Base-by-base conservation (phyloP, 2,888 invertebrate species). In the Cosmia pyralina region DNA sequence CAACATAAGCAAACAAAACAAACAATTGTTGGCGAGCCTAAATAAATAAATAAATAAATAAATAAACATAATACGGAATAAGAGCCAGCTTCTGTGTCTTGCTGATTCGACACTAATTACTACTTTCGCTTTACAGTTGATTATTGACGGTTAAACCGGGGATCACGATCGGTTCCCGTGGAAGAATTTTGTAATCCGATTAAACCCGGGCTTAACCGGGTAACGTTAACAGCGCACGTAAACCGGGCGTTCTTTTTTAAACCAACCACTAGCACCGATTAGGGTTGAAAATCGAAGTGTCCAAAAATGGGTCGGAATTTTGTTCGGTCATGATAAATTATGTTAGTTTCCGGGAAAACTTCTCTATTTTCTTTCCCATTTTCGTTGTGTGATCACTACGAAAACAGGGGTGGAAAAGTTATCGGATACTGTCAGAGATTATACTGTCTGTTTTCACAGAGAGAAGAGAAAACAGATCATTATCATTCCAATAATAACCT, bases 91-190 rank as follows among this genome's bases (percentile, higher is more conserved):
- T 85, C 83, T 82, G 78, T 83, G 69, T 77, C 81, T 80, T 82
- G 85, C 88, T 88, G 88, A 90, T 87, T 88, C 88, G 74, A 86
- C 87, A 88, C 86, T 90, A 90, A 91, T 90, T 88, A 88, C 85
- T 82, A 84, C 85, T 88, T 88, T 87, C 85, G 84, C 83, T 88
- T 88, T 85, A 85, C 84, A 86, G 87, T 88, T 84, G 85, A 88
- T 88, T 87, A 88, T 85, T 85, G 85, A 72, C 78, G 79, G 81
- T 84, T 84, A 85, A 87, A 82, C 82, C 80, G 67, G 69, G 80
- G 84, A 84, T 86, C 87, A 83, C 82, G 83, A 81, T 77, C 85
- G 82, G 62, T 86, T 79, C 82, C 72, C 82, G 84, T 80, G 80
- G 86, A 87, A 85, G 87, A 87, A 84, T 85, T 85, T 84, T 72